A percentile compares a stretch with the other conserved stretches of the same genome.
These are phyloP conservation scores for Allolobophora icterica DNA, from an alignment of 2,888 invertebrate genomes.

Conservation along the genomic window DNA sequence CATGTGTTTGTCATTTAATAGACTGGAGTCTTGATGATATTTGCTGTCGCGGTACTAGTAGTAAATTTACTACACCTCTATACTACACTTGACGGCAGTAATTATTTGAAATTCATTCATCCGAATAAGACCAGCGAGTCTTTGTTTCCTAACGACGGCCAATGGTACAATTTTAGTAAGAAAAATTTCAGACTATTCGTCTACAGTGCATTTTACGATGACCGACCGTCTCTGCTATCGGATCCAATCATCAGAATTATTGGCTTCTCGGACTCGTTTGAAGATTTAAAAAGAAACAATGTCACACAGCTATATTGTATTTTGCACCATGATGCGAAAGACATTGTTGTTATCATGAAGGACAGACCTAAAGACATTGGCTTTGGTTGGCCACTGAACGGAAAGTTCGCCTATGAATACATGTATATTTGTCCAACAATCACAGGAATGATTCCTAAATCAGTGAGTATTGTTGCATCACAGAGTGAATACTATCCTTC, in stretches of 20 bases:
- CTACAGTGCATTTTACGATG: constrained; percentile 44
- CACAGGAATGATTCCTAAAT: not conserved
- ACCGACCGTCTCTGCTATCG: constrained; percentile 37
- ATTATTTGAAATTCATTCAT: not conserved
- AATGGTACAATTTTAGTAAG: no score
- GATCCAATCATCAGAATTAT: constrained; percentile 35
- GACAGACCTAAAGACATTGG: constrained; percentile 31
- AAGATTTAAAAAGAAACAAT: not conserved
- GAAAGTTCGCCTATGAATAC: not conserved
- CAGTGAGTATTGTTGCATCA: not conserved
- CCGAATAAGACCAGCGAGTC: not conserved
- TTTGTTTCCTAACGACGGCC: not conserved
- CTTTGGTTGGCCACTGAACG: constrained; percentile 25
- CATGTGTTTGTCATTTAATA: not conserved
- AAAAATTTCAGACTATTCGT: constrained; percentile 21
- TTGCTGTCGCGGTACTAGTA: not conserved
- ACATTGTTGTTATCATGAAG: not conserved
- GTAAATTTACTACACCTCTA: not conserved
- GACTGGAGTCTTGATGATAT: not conserved
- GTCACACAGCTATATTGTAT: constrained; percentile 29
- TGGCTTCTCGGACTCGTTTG: constrained; percentile 31
- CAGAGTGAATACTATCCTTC: no score
- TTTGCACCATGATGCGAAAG: constrained; percentile 30
- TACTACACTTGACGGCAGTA: not conserved
- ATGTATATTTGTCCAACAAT: constrained; percentile 9